Evolutionary conservation across 2,797 vertebrate genomes (phyloP).

Genomic region (Staurois parvus): DNA sequence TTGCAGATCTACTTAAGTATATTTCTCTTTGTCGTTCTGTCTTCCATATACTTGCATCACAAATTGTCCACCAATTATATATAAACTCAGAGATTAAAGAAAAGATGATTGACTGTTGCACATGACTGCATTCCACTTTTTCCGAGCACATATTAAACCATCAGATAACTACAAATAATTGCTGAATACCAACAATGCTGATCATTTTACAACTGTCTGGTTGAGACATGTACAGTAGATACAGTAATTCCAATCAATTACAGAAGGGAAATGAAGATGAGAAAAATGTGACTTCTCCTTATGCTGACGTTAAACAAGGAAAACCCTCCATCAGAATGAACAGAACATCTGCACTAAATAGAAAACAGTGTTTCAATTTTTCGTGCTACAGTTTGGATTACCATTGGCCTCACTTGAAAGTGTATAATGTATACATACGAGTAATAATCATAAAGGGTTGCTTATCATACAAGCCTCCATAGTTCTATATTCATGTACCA

Average conservation of each 20-base stretch:
- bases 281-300: slow-evolving; percentile 1
- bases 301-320: neutral
- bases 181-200: slow-evolving; percentile 28
- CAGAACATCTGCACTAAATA: slow-evolving; percentile 7
- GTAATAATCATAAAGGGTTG: too few species aligned
- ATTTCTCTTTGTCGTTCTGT: too few species aligned
- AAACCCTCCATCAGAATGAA: neutral
- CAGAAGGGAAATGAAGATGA: slow-evolving; percentile 15
- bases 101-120: neutral
- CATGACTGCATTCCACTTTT: neutral
- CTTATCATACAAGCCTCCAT: too few species aligned
- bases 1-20: too few species aligned
- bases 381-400: too few species aligned
- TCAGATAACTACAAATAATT: slow-evolving; percentile 31
- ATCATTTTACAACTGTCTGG: slow-evolving; percentile 23
- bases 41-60: neutral
- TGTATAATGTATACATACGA: too few species aligned
- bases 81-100: neutral
- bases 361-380: too few species aligned
- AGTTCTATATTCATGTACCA: too few species aligned
- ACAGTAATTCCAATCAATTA: slow-evolving; percentile 38
- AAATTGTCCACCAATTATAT: too few species aligned
- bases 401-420: too few species aligned
- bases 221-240: slow-evolving; percentile 8
- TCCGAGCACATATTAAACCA: slow-evolving; percentile 7